A percentile compares a stretch with the other conserved stretches of the same genome.
Conservation (phyloP, 2,113 vertebrate species). For the Pelmatolapia mariae region DNA sequence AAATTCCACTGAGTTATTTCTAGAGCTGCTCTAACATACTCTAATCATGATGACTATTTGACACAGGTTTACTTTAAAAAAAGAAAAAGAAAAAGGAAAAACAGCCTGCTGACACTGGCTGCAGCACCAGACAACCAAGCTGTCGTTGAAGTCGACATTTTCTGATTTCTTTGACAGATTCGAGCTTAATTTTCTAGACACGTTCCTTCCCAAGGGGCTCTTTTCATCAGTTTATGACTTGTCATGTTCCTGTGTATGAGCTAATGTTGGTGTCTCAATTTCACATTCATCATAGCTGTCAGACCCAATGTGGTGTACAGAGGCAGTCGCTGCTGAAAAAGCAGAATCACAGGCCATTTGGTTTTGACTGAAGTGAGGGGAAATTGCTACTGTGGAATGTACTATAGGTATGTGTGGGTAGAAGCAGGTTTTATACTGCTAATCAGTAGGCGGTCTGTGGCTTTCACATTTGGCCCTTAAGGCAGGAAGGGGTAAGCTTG, state of each 20-base stretch:
- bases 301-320: conserved; percentile 34
- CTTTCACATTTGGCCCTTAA: conserved; percentile 36
- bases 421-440: conserved; percentile 22
- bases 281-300: conserved; percentile 57
- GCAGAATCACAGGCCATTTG: conserved; percentile 21
- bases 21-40: neutral
- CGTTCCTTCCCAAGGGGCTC: neutral
- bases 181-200: conserved; percentile 1
- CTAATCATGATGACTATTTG: neutral
- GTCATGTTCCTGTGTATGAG: conserved; percentile 8
- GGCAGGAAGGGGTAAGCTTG: conserved; percentile 11
- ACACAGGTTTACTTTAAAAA: neutral
- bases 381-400: conserved; percentile 27
- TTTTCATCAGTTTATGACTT: conserved; percentile 13
- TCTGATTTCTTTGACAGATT: neutral
- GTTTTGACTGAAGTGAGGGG: conserved; percentile 6
- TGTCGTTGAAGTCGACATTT: neutral
- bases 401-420: conserved; percentile 15
- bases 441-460: conserved; percentile 25
- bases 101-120: neutral
- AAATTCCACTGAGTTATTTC: neutral
- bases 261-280: conserved; percentile 13
- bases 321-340: conserved; percentile 22
- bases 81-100: neutral
- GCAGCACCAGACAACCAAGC: neutral